Conservation (phyloP, 2,888 invertebrate genomes). For the Petrolisthes cinctipes region DNA sequence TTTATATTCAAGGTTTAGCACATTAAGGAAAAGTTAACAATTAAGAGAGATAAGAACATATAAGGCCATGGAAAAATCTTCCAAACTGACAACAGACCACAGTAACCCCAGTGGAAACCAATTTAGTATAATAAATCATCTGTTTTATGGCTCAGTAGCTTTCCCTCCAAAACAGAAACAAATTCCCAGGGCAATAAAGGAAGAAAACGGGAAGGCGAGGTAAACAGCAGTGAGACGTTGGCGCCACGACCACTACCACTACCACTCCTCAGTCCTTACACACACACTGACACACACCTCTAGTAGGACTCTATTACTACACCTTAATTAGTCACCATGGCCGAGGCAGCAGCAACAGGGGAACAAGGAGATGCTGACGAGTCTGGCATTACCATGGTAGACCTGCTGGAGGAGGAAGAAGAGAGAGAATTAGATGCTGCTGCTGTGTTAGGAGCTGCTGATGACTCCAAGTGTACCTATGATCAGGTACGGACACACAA, state of each 20-base stretch:
- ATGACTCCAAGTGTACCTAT: constrained; percentile 92
- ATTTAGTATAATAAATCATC: no score
- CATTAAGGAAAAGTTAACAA: no score
- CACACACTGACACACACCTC: no score
- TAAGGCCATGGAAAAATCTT: no score
- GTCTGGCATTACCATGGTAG: constrained; percentile 84
- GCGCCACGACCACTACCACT: background rate
- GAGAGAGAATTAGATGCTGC: constrained; percentile 88
- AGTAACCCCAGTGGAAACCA: no score
- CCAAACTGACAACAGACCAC: no score
- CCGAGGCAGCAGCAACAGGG: constrained; percentile 8
- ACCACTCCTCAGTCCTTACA: background rate
- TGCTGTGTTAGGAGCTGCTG: constrained; percentile 91
- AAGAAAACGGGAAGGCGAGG: background rate
- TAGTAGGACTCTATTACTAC: background rate
- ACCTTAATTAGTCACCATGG: no score
- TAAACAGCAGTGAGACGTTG: background rate
- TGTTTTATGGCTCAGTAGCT: no score
- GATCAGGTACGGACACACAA: constrained; percentile 74
- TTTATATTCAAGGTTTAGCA: no score
- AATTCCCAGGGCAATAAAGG: background rate
- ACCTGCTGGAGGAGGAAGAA: constrained; percentile 86
- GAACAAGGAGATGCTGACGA: constrained; percentile 71
- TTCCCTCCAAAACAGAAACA: background rate
- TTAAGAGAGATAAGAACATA: no score